Base-by-base conservation (phyloP, 2,888 invertebrate genomes). In the Drosophila mimica region DNA sequence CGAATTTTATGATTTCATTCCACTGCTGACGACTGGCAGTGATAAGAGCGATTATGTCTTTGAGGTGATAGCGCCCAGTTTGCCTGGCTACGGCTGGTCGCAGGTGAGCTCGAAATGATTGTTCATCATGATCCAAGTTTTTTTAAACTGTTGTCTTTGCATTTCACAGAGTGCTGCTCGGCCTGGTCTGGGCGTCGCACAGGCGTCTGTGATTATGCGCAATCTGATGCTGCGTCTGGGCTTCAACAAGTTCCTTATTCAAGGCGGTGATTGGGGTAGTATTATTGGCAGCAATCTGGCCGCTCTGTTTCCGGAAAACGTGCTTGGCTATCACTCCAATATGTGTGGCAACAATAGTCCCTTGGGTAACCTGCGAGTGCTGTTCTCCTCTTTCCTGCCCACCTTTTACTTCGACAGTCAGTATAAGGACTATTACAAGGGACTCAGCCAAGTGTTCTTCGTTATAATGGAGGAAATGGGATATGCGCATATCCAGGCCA, bases 191-290 rank as follows among this genome's bases (percentile, higher is more conserved):
- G 93, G 92, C 8, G 88, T 94, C 0, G 91, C 94, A 0, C 93
- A 95, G 85, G 94, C 95, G 53, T 94, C 94, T 0, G 93, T 94
- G 1, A 91, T 96, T 3, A 92, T 96, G 79, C 94, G 94, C 52
- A 95, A 95, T 89, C 93, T 97, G 25, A 96, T 97, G 96, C 85
- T 94, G 28, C 93, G 96, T 54, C 91, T 97, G 8, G 96, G 96
- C 0, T 94, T 94, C 87, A 82, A 94, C 1, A 94, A 94, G 87
- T 97, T 94, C 90, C 95, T 95, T 81, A 92, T 95, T 0, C 96
- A 97, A 89, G 97, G 96, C 0, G 97, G 97, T 0, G 98, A 98
- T 91, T 97, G 97, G 97, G 98, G 98, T 0, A 93, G 96, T 0
- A 25, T 94, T 0, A 95, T 97, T 48, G 95, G 94, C 0, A 91